Conservation (phyloP, 1,140 invertebrate genomes). For the Drosophila ananassae region DNA sequence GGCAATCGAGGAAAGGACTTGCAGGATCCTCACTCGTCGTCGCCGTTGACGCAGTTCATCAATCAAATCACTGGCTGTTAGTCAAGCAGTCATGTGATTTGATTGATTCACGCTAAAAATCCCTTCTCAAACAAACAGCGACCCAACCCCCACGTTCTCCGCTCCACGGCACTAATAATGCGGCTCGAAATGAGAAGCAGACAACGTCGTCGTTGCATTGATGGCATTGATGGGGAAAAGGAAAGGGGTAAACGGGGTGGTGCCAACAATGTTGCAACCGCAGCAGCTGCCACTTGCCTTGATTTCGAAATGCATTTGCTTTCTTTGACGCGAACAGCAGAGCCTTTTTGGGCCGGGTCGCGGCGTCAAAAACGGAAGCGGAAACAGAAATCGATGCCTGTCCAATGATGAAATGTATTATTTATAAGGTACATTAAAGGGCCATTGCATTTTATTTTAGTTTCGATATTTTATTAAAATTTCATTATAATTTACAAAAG, state of each 20-base stretch:
- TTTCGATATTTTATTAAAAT: background rate
- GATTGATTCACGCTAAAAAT: slow-evolving; percentile 82
- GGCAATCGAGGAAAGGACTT: slow-evolving; percentile 43
- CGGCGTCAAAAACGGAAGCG: background rate
- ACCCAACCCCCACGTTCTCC: slow-evolving; percentile 19
- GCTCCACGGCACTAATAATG: slow-evolving; percentile 49
- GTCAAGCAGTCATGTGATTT: slow-evolving; percentile 82
- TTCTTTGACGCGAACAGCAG: slow-evolving; percentile 2
- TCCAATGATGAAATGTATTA: background rate
- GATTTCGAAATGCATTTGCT: slow-evolving; percentile 56
- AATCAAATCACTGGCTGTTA: slow-evolving; percentile 82
- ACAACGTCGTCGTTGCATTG: slow-evolving; percentile 6
- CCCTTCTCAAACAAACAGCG: slow-evolving; percentile 61
- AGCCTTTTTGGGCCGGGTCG: background rate
- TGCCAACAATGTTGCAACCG: slow-evolving; percentile 68
- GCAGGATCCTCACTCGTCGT: slow-evolving; percentile 13
- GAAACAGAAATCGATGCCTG: background rate
- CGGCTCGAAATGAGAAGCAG: slow-evolving; percentile 47
- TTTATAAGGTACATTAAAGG: background rate
- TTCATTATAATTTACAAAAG: too few relatives aligned
- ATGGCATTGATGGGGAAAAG: slow-evolving; percentile 2
- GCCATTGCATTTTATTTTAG: background rate
- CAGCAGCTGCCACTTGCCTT: slow-evolving; percentile 67
- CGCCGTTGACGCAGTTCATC: slow-evolving; percentile 67
- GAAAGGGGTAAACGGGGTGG: slow-evolving; percentile 12